These are phyloP conservation scores for Brachionus calyciflorus DNA, from an alignment of 1,140 invertebrate genomes.

Conservation along the genomic window DNA sequence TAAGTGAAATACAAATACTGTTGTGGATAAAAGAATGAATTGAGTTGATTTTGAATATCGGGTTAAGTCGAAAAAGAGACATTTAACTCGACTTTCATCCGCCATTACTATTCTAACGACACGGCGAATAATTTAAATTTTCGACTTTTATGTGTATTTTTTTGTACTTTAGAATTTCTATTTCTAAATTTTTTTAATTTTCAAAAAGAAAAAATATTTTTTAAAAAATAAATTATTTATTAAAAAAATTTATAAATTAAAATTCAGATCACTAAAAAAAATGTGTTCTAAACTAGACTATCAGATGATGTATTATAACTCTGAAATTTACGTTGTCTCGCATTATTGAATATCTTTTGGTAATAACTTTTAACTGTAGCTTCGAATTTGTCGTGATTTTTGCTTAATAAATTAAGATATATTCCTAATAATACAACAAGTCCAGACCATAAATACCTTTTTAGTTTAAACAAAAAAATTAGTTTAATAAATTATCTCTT, in stretches of 20 bases:
- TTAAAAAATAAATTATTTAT: not conserved
- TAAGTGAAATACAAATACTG: constrained; percentile 34
- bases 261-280: not conserved
- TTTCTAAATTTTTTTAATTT: constrained; percentile 19
- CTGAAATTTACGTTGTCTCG: not conserved
- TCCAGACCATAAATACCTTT: constrained; percentile 83
- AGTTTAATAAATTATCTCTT: constrained; percentile 4
- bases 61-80: constrained; percentile 28
- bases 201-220: not conserved
- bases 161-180: constrained; percentile 42
- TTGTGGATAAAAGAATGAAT: constrained; percentile 11
- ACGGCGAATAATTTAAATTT: no score
- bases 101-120: no score
- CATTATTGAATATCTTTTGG: not conserved
- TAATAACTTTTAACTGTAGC: not conserved
- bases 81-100: not conserved
- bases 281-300: constrained; percentile 7
- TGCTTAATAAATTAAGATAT: constrained; percentile 83
- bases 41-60: not conserved
- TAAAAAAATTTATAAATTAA: not conserved
- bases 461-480: no score
- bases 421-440: constrained; percentile 80
- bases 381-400: constrained; percentile 63
- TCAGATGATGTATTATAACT: not conserved
- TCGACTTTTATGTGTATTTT: no score